Percentiles rank a stretch among this genome's conserved stretches.
Conservation (phyloP, 2,888 invertebrate species). For the Opisthograptis luteolata region DNA sequence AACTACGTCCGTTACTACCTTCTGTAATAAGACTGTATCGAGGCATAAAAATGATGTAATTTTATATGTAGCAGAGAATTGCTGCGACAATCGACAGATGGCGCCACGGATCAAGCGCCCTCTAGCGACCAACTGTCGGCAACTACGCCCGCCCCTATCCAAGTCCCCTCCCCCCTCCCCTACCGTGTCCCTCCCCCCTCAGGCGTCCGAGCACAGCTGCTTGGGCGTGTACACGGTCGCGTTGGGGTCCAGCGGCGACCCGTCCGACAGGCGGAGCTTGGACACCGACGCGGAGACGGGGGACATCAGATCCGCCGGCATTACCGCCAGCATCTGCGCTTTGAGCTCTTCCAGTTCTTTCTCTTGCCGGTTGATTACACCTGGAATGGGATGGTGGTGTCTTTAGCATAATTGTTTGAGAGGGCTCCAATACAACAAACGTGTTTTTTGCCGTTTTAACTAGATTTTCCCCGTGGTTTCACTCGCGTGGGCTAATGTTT, state of each 20-base stretch:
- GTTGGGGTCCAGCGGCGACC: slow-evolving; percentile 91
- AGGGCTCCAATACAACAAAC: too few species aligned
- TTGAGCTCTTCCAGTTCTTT: slow-evolving; percentile 96
- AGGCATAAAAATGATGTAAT: too few species aligned
- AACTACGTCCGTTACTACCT: too few species aligned
- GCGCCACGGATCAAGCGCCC: too few species aligned
- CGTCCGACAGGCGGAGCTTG: slow-evolving; percentile 61
- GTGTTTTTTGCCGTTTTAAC: too few species aligned
- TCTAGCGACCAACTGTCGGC: too few species aligned
- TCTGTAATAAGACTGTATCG: too few species aligned
- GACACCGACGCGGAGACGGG: slow-evolving; percentile 49
- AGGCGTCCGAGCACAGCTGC: slow-evolving; percentile 74
- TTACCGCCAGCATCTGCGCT: slow-evolving; percentile 96
- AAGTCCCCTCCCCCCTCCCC: neutral
- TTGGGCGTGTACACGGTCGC: slow-evolving; percentile 96
- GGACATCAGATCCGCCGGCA: slow-evolving; percentile 87
- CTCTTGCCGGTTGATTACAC: slow-evolving; percentile 91
- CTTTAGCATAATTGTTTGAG: neutral
- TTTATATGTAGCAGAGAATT: too few species aligned
- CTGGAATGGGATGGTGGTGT: slow-evolving; percentile 73
- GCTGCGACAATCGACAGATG: too few species aligned
- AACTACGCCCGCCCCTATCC: too few species aligned
- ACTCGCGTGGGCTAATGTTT: too few species aligned
- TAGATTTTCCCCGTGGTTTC: too few species aligned
- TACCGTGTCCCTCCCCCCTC: slow-evolving; percentile 21